A percentile compares a stretch with the other conserved stretches of the same genome.
phyloP scores from a whole-genome alignment of 2,113 vertebrate species.

The Prolemur simus region DNA sequence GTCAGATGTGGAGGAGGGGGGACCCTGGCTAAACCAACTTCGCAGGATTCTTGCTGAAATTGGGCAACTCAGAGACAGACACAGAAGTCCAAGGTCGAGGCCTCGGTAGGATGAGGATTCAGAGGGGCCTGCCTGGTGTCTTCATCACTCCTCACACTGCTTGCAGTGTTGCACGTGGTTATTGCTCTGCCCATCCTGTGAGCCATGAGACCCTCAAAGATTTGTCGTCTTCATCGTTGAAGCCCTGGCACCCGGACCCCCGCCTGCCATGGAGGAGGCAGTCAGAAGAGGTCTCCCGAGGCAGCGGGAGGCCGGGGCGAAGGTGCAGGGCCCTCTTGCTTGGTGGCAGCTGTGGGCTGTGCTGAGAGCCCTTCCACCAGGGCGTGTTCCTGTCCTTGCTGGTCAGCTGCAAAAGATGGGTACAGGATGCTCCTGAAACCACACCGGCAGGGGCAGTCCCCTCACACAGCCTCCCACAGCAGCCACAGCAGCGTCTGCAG shows the following conservation, averaged over 20 bases:
- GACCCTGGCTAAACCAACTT: not conserved
- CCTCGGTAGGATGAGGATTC: not conserved
- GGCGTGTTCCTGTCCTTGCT: rapidly evolving
- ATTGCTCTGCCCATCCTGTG: not conserved
- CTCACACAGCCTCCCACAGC: not conserved
- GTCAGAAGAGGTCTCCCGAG: not conserved
- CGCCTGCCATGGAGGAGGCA: rapidly evolving
- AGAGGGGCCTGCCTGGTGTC: not conserved
- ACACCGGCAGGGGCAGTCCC: rapidly evolving
- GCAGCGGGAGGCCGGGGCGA: not conserved
- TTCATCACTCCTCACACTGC: not conserved
- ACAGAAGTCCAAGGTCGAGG: rapidly evolving
- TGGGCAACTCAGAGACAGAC: not conserved
- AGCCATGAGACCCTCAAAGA: not conserved
- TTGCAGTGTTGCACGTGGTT: rapidly evolving
- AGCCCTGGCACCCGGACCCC: rapidly evolving
- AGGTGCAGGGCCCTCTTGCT: not conserved
- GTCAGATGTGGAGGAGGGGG: not conserved
- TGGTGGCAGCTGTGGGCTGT: not conserved
- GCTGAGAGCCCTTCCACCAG: rapidly evolving
- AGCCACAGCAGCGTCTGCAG: not conserved
- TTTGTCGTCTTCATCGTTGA: not conserved
- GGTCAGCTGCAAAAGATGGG: not conserved
- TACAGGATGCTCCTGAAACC: not conserved
- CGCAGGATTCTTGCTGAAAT: not conserved